Base-by-base conservation (phyloP, 2,888 invertebrate species). In the Acronicta psi region DNA sequence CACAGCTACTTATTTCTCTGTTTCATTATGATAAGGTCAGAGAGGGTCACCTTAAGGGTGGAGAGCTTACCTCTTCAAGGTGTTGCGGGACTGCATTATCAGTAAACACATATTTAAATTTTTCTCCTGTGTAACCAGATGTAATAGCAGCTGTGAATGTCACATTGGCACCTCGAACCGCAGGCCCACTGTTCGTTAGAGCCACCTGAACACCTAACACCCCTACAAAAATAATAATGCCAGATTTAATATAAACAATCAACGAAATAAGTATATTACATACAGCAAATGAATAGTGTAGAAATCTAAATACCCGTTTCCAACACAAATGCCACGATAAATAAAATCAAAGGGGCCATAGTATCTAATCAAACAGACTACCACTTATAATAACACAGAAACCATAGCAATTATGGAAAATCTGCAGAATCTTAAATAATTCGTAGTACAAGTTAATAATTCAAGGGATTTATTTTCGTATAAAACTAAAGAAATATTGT, bases 141-240 rank as follows among this genome's bases (percentile, higher is more conserved):
- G 59, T 14, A 20, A 97, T 87, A 64, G 94, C 93, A 16, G 96
- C 96, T 69, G 88, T 95, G 81, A 98, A 96, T 66, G 96, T 96
- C 40, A 97, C 94, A 50, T 95, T 96, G 5, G 96, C 96, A 18
- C 97, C 98, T 52, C 95, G 89, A 14, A 97, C 96, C n/a, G 96
- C 95, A 44, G 96, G 96, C 9, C 96, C 96, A 86, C 96, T 95
- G 65, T 95, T 95, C 11, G 90, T 89, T 65, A 97, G 83, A 54
- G 88, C 86, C 43, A 97, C 92, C 45, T 83, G 72, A 58, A 89
- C 70, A 11, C 83, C 77, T 16, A 76, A 79, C 37, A 81, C 82
- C 73, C 80, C 91, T 90, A 75, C 42, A 85, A 84, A 44, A 43
- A 63, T 61, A 59, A 59, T n/a, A 43, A 61, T n/a, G 38, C 11